Evolutionary conservation across 2,888 invertebrate genomes (phyloP).

Genomic region (Poecilus cupreus): DNA sequence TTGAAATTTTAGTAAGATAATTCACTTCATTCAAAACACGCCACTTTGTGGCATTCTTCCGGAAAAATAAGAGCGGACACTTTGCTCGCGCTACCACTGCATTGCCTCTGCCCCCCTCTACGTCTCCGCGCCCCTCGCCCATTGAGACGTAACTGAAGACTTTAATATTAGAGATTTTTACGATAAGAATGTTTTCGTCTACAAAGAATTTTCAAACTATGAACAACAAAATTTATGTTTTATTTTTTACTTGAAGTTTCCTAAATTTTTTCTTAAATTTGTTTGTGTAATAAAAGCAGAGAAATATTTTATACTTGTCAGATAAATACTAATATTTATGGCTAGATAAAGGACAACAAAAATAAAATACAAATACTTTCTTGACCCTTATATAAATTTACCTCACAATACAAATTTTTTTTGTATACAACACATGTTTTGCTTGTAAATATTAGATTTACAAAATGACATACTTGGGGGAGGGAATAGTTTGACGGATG

Average conservation of each 20-base stretch:
- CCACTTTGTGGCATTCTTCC: conserved; percentile 41
- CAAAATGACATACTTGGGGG: too few species aligned
- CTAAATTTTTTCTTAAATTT: not conserved
- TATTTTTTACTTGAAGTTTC: not conserved
- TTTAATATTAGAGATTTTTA: conserved; percentile 37
- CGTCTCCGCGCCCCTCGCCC: not conserved
- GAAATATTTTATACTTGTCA: too few species aligned
- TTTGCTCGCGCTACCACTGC: conserved; percentile 8
- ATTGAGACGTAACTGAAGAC: not conserved
- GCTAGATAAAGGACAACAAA: not conserved
- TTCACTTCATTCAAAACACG: conserved; percentile 55
- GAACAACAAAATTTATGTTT: not conserved
- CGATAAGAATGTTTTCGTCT: conserved; percentile 20
- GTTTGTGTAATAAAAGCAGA: not conserved
- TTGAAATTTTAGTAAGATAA: conserved; percentile 56
- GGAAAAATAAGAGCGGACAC: conserved; percentile 32
- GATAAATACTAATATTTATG: not conserved
- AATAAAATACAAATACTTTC: not conserved
- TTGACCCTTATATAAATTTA: too few species aligned
- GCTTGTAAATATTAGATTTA: too few species aligned
- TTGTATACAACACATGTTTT: too few species aligned
- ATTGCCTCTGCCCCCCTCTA: not conserved
- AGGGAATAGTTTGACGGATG: too few species aligned
- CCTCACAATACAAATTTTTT: too few species aligned
- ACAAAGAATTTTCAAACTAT: conserved; percentile 1